phyloP scores from a whole-genome alignment of 1,140 invertebrate genomes.

The Hylaeus volcanicus region DNA sequence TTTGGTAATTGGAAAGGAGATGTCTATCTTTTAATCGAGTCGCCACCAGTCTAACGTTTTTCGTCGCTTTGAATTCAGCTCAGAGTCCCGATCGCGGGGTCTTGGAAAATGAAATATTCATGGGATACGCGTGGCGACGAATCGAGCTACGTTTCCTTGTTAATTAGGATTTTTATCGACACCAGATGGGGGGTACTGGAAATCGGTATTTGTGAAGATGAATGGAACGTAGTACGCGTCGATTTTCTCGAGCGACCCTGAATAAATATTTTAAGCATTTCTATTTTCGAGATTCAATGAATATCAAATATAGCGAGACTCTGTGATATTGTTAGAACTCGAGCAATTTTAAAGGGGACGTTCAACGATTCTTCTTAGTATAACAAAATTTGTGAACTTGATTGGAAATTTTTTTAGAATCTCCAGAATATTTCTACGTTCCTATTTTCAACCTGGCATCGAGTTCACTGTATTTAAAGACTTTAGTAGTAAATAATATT shows the following conservation, averaged over 20 bases:
- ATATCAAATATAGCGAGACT: background rate
- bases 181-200: too few relatives aligned
- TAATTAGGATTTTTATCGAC: too few relatives aligned
- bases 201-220: background rate
- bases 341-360: background rate
- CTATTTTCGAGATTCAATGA: background rate
- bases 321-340: background rate
- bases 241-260: too few relatives aligned
- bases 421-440: too few relatives aligned
- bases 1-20: conserved; percentile 38
- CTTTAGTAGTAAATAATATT: too few relatives aligned
- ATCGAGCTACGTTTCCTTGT: background rate
- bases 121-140: background rate
- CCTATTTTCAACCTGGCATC: too few relatives aligned
- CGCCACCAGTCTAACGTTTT: background rate
- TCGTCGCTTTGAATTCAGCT: background rate
- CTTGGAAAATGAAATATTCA: background rate
- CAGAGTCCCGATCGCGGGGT: background rate
- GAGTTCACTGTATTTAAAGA: too few relatives aligned
- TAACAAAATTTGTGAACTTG: too few relatives aligned
- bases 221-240: too few relatives aligned
- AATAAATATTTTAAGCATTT: background rate
- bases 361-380: background rate
- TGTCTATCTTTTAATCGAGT: background rate
- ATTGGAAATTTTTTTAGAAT: too few relatives aligned